Conservation (phyloP, 2,797 vertebrate species). For the Podargus strigoides region DNA sequence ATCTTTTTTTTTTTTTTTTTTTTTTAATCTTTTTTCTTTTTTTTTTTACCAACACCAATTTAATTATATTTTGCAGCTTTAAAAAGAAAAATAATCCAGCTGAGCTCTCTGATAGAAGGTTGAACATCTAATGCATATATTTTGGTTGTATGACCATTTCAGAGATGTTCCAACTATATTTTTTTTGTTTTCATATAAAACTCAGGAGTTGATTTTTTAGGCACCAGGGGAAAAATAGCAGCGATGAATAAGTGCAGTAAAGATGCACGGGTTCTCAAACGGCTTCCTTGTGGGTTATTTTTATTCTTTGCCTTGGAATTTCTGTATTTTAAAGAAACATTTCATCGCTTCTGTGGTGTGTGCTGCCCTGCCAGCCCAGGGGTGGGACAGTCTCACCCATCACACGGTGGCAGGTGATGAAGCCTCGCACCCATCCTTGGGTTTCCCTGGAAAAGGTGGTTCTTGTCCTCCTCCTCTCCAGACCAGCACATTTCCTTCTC, state of each 20-base stretch:
- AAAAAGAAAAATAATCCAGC: background rate
- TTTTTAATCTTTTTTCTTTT: background rate
- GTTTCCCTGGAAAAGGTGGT: background rate
- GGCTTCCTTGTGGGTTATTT: background rate
- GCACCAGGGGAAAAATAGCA: no score
- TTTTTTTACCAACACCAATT: background rate
- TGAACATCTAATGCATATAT: background rate
- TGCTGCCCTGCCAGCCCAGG: background rate
- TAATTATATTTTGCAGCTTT: conserved; percentile 60
- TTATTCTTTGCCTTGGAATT: background rate
- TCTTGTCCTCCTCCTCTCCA: background rate
- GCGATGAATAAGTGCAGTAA: background rate
- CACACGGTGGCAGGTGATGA: rapidly evolving
- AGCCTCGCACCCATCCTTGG: rapidly evolving
- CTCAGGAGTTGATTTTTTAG: background rate
- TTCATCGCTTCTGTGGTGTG: rapidly evolving
- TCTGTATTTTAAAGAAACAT: background rate
- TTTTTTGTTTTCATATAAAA: background rate
- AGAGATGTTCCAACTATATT: background rate
- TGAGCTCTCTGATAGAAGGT: conserved; percentile 24
- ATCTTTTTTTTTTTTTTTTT: background rate
- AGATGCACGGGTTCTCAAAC: background rate
- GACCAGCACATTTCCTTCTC: background rate
- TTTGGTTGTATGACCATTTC: background rate
- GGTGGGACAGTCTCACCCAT: rapidly evolving